Conservation (phyloP, 1,140 invertebrate species). For the Trissolcus basalis region DNA sequence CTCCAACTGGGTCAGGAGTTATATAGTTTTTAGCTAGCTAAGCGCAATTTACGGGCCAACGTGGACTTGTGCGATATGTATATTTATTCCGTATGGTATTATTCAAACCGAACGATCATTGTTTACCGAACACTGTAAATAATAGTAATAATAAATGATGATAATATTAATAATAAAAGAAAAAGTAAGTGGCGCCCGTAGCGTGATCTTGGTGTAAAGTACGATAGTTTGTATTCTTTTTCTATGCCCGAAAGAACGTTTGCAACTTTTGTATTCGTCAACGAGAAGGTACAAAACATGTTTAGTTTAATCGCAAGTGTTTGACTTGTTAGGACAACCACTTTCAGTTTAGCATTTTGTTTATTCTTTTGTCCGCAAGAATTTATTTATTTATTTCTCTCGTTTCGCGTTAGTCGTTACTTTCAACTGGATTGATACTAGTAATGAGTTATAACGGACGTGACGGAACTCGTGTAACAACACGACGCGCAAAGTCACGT, state of each 20-base stretch:
- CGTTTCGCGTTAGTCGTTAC: constrained; percentile 3
- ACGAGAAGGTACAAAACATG: constrained; percentile 39
- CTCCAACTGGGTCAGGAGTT: constrained; percentile 25
- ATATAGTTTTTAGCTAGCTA: constrained; percentile 20
- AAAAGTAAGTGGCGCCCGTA: too few species aligned
- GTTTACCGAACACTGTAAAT: constrained; percentile 8
- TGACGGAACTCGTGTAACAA: too few species aligned
- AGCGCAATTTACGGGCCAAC: constrained; percentile 1
- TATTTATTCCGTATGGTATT: too few species aligned
- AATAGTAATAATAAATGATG: constrained; percentile 21
- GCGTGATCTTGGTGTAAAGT: too few species aligned
- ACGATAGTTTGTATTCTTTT: constrained; percentile 34
- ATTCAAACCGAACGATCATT: too few species aligned
- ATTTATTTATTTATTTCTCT: constrained; percentile 4
- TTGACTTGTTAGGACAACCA: too few species aligned
- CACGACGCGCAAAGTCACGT: not conserved
- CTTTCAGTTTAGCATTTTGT: too few species aligned
- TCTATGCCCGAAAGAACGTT: constrained; percentile 27
- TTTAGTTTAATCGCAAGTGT: constrained; percentile 14
- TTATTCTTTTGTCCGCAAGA: too few species aligned
- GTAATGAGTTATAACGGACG: too few species aligned
- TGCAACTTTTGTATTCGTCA: constrained; percentile 45
- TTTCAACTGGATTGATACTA: too few species aligned
- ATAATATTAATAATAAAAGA: too few species aligned
- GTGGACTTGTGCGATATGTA: too few species aligned